Base-by-base conservation (phyloP, 2,797 vertebrate genomes). In the Scyliorhinus canicula region DNA sequence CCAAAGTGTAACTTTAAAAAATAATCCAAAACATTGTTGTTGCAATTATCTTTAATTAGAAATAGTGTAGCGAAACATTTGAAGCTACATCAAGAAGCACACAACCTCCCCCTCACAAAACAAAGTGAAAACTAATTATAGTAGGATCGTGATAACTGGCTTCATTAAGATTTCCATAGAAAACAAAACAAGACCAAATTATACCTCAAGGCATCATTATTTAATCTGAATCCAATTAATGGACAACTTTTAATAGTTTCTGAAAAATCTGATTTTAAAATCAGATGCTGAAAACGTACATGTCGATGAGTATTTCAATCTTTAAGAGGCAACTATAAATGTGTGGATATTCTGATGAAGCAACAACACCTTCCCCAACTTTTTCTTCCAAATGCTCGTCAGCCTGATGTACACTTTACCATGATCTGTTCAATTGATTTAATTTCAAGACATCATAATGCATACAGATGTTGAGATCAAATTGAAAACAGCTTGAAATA, bases 151-250 rank as follows among this genome's bases (percentile, higher is more conserved):
- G 88, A 91, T 91, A 44, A 91, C 40, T 91, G n/a, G 5, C 74
- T 94, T 52, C 28, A 93, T 44, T 40, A 93, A 52, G 4, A 94
- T 52, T 60, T n/a, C 55, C 35, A 26, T 65, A 74, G 67, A 71
- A 74, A 50, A 19, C 12, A 7, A 47, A 82, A 21, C 79, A 94
- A 94, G 65, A 50, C 44, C 52, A 94, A 69, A 71, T 71, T 69
- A 94, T 50, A 69, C 31, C 44, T 74, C 28, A 52, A 93, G 67
- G 9, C 44, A 94, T 94, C 93, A 94, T 94, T 69, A 74, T 94
- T 94, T 94, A 52, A 21, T 94, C 60, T 47, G 44, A 93, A 93
- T 93, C 12, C 16, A 74, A 65, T 19, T 94, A 69, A 52, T 14
- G 7, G 47, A 74, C 31, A 7, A 71, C 55, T 35, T 85, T 88